A percentile compares a stretch with the other conserved stretches of the same genome.
Evolutionary conservation across 2,797 vertebrate genomes (phyloP).

Genomic region (Dryobates pubescens): DNA sequence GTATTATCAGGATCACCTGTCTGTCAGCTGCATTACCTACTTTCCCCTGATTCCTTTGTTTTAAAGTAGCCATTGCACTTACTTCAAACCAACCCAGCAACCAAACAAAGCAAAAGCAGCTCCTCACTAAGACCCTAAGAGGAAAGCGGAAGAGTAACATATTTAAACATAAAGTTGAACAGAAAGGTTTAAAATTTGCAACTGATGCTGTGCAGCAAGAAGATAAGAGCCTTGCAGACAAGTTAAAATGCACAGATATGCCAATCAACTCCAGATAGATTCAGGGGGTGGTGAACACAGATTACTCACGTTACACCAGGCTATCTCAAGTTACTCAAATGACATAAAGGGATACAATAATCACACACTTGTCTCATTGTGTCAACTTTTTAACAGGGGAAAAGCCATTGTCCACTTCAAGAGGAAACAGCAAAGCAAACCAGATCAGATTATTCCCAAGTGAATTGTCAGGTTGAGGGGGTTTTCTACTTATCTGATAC

Average conservation of each 20-base stretch:
- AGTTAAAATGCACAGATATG: constrained; percentile 58
- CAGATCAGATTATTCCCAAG: constrained; percentile 72
- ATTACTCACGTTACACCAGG: constrained; percentile 42
- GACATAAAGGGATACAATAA: constrained; percentile 73
- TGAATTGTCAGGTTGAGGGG: constrained; percentile 68
- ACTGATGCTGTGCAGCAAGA: constrained; percentile 28
- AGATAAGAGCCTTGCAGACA: constrained; percentile 68
- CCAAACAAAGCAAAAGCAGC: constrained; percentile 31
- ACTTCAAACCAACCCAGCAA: constrained; percentile 54
- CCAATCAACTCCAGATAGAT: constrained; percentile 60
- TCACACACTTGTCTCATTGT: constrained; percentile 75
- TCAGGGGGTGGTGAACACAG: constrained; percentile 41
- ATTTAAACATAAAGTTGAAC: constrained; percentile 61
- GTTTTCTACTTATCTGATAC: constrained; percentile 56
- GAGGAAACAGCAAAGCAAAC: constrained; percentile 63
- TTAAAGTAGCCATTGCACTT: constrained; percentile 30
- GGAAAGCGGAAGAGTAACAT: constrained; percentile 29
- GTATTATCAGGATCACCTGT: constrained; percentile 67
- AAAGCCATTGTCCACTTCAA: constrained; percentile 74
- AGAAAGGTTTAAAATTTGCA: constrained; percentile 68
- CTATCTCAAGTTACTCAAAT: constrained; percentile 66
- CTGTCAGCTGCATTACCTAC: constrained; percentile 52
- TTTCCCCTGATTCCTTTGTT: constrained; percentile 28
- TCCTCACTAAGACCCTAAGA: constrained; percentile 2
- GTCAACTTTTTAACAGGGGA: constrained; percentile 69